These are phyloP conservation scores for Drosophila pseudoobscura DNA, from an alignment of 1,140 invertebrate genomes.

Conservation along the genomic window DNA sequence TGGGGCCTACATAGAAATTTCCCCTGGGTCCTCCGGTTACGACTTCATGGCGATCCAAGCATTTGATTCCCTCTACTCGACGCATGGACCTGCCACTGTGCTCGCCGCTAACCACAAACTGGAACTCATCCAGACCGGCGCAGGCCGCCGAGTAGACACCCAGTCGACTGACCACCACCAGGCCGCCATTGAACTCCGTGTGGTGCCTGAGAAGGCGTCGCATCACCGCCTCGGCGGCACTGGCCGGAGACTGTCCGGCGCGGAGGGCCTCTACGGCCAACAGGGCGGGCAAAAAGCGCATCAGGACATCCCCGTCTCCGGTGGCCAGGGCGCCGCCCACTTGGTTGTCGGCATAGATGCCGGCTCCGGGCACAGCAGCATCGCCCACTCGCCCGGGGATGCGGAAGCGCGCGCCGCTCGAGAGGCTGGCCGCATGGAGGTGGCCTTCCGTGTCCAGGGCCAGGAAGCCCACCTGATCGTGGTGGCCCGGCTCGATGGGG, in stretches of 20 bases:
- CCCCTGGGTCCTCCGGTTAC: slow-evolving; percentile 15
- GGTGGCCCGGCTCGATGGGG: slow-evolving; percentile 24
- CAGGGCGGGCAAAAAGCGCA: slow-evolving; percentile 36
- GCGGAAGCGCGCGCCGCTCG: slow-evolving; percentile 31
- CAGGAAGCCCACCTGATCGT: slow-evolving; percentile 36
- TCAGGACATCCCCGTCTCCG: slow-evolving; percentile 38
- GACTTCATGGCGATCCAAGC: slow-evolving; percentile 13
- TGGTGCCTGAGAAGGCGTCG: slow-evolving; percentile 27
- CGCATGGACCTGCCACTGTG: not conserved
- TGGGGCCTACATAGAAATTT: not conserved
- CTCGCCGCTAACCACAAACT: slow-evolving; percentile 36
- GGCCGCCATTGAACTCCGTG: slow-evolving; percentile 36
- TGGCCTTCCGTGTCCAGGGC: slow-evolving; percentile 16
- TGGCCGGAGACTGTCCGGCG: not conserved
- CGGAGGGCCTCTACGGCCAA: slow-evolving; percentile 32
- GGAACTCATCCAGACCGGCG: slow-evolving; percentile 38
- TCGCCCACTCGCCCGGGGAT: slow-evolving; percentile 29
- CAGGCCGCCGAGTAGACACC: slow-evolving; percentile 31
- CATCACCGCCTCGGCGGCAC: slow-evolving; percentile 19
- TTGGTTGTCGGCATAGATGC: slow-evolving; percentile 42
- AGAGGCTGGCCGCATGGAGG: slow-evolving; percentile 36
- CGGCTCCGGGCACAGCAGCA: slow-evolving; percentile 39
- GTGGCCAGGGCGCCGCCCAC: slow-evolving; percentile 34
- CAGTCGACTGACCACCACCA: slow-evolving; percentile 33
- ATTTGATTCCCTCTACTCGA: slow-evolving; percentile 25